Evolutionary conservation across 2,797 vertebrate species (phyloP).

Genomic region (Alca torda): DNA sequence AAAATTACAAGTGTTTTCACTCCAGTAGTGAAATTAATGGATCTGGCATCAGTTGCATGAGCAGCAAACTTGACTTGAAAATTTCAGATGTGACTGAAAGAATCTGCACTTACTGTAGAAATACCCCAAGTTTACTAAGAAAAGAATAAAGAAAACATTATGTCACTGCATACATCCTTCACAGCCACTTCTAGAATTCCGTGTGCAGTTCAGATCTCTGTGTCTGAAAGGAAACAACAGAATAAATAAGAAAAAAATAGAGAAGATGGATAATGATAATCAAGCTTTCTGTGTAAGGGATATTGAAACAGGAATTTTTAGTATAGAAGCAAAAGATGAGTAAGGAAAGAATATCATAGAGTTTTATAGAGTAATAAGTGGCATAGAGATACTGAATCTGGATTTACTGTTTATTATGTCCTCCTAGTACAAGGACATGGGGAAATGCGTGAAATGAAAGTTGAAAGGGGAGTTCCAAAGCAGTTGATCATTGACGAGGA

Average conservation of each 20-base stretch:
- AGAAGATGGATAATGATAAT: background rate
- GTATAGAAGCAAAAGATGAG: background rate
- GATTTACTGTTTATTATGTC: background rate
- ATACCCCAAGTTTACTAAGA: background rate
- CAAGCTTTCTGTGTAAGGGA: background rate
- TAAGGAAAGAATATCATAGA: background rate
- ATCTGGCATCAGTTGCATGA: background rate
- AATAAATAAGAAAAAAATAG: background rate
- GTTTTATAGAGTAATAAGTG: background rate
- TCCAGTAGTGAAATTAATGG: background rate
- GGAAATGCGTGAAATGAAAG: background rate
- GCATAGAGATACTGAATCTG: background rate
- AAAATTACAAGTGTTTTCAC: background rate
- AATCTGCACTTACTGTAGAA: background rate
- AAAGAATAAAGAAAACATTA: background rate
- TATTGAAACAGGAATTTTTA: background rate
- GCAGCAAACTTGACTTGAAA: background rate
- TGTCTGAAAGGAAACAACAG: background rate
- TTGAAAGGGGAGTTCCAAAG: background rate
- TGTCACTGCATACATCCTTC: background rate
- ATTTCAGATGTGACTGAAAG: background rate
- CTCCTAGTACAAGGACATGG: background rate
- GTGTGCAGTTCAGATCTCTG: background rate
- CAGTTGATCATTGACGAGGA: background rate
- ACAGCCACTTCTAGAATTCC: background rate